phyloP scores from a whole-genome alignment of 2,888 invertebrate genomes.

The Lycaena phlaeas region DNA sequence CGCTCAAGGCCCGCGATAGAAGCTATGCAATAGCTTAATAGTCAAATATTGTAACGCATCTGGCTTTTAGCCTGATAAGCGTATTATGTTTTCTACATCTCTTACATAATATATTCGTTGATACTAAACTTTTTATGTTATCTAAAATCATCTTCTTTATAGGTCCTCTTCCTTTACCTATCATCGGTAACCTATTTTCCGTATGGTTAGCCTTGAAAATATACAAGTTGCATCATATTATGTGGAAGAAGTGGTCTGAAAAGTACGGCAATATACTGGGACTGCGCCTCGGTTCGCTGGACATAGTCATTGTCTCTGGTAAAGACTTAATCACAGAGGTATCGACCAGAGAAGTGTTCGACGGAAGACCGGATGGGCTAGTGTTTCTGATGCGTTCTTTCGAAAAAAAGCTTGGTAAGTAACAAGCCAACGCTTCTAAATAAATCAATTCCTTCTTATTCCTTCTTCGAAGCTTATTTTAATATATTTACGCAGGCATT shows the following conservation, averaged over 20 bases:
- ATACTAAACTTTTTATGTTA: too few relatives aligned
- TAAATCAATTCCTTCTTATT: neutral
- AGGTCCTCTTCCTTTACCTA: constrained; percentile 47
- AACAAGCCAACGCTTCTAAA: too few relatives aligned
- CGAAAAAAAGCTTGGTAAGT: constrained; percentile 78
- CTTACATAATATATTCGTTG: too few relatives aligned
- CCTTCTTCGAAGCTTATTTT: neutral
- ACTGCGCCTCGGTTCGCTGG: constrained; percentile 74
- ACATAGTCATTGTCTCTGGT: constrained; percentile 76
- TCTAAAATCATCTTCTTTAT: too few relatives aligned
- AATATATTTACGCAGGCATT: constrained; percentile 58
- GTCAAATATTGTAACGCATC: too few relatives aligned
- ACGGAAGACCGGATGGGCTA: constrained; percentile 81
- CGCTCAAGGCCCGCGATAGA: too few relatives aligned
- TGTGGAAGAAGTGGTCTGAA: constrained; percentile 73
- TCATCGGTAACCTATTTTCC: constrained; percentile 50
- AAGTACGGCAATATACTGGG: constrained; percentile 78
- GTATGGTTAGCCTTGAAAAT: constrained; percentile 38
- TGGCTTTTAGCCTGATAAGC: too few relatives aligned
- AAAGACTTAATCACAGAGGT: constrained; percentile 76
- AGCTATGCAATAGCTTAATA: too few relatives aligned
- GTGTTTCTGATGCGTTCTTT: constrained; percentile 79
- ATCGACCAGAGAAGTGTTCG: constrained; percentile 76
- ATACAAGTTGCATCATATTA: constrained; percentile 63
- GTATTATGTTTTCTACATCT: too few relatives aligned